Evolutionary conservation across 2,113 vertebrate species (phyloP).

Genomic region (Orycteropus afer): DNA sequence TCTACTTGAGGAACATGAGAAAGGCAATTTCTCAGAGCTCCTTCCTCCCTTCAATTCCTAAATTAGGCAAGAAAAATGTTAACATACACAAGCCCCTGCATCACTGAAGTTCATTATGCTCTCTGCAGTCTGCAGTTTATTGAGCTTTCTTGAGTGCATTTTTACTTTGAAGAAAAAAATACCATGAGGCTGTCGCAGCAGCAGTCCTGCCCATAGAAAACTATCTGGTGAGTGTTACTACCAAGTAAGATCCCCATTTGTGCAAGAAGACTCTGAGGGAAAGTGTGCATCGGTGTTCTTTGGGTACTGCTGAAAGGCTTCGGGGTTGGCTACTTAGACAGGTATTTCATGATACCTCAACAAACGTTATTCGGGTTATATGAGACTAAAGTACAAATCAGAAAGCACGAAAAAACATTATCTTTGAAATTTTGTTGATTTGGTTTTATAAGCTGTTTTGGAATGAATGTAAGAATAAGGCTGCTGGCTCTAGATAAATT

Average conservation of each 20-base stretch:
- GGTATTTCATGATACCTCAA: background rate
- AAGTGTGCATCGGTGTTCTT: slow-evolving; percentile 53
- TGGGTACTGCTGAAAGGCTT: slow-evolving; percentile 67
- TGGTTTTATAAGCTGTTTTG: background rate
- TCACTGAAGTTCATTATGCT: slow-evolving; percentile 46
- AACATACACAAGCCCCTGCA: background rate
- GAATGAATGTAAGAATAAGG: slow-evolving; percentile 3
- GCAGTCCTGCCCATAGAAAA: slow-evolving; percentile 64
- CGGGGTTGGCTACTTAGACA: slow-evolving; percentile 45
- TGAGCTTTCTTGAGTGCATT: slow-evolving; percentile 49
- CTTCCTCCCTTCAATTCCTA: slow-evolving; percentile 6
- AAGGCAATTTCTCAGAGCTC: background rate
- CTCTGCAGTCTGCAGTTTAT: background rate
- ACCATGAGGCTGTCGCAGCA: slow-evolving; percentile 22
- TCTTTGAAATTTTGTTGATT: background rate
- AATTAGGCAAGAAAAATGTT: slow-evolving; percentile 53
- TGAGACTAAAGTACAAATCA: background rate
- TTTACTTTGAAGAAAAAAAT: slow-evolving; percentile 61
- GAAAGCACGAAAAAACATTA: background rate
- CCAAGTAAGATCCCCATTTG: slow-evolving; percentile 69
- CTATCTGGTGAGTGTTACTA: slow-evolving; percentile 56
- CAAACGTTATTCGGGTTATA: background rate
- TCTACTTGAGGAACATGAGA: slow-evolving; percentile 76
- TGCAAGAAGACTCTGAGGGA: slow-evolving; percentile 69
- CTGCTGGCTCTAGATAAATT: background rate